Base-by-base conservation (phyloP, 2,113 vertebrate species). In the Vireo altiloquus region DNA sequence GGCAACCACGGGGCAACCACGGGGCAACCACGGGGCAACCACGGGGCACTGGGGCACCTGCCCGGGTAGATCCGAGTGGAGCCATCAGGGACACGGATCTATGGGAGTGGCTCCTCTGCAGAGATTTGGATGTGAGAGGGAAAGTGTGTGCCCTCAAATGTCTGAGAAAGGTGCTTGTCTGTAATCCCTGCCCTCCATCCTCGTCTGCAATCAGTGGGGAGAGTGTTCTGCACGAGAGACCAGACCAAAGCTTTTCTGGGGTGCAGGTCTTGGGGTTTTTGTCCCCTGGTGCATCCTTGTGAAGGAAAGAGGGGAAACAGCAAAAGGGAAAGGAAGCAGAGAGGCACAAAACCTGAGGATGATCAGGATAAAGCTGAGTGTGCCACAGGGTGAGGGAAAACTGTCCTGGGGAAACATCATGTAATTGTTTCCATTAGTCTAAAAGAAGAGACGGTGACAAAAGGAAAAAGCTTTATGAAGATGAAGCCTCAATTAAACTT, bases 221-320 rank as follows among this genome's bases (percentile, higher is more conserved):
- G 28, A 75, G 3, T 4, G 31, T 4, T 78, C 60, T 7, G 20
- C 53, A 49, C 24, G 14, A 47, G 39, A 63, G 47, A 24, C 12
- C 17, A 91, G n/a, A 27, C 3, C 35, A 74, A 46, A 59, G 9
- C 7, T 80, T 37, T 44, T 13, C 22, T 56, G 66, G n/a, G 47
- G 9, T 40, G 39, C 0, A 1, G 16, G 21, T 28, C 7, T 0
- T 54, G 39, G 35, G 20, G 9, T 50, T 54, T 50, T 23, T 28
- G 30, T 13, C 61, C 13, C 35, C 35, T 37, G 46, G 76, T 0
- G 0, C 5, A 4, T 44, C n/a, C 76, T 60, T 40, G 49, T 2
- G 19, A 87, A 92, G 6, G 39, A 90, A 35, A 82, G 6, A 4
- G 31, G 37, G 7, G 1, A 72, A 81, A 46, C 15, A 13, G 35